phyloP scores from a whole-genome alignment of 2,888 invertebrate genomes.

The Lepidochitona cinerea region DNA sequence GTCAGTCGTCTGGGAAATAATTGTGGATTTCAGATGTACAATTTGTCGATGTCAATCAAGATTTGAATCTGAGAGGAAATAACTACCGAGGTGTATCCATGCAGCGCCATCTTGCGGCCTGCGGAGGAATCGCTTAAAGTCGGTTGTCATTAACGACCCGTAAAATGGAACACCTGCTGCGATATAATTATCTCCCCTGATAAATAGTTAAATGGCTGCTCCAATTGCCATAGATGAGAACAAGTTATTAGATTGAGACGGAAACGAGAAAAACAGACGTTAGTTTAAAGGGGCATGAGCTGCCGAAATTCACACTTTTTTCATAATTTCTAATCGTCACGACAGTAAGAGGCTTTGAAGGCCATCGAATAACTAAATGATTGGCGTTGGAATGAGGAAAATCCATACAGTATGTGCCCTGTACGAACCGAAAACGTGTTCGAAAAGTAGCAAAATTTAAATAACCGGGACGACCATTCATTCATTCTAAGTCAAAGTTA shows the following conservation, averaged over 20 bases:
- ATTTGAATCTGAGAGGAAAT: background rate
- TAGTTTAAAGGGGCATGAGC: too few species aligned
- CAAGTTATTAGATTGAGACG: background rate
- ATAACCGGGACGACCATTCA: too few species aligned
- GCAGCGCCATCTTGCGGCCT: background rate
- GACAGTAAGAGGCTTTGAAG: too few species aligned
- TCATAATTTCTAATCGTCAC: too few species aligned
- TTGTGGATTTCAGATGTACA: background rate
- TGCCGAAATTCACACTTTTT: too few species aligned
- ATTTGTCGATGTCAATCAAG: slow-evolving; percentile 8
- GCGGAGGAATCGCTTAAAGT: background rate
- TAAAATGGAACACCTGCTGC: slow-evolving; percentile 1
- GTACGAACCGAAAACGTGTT: too few species aligned
- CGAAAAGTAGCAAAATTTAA: too few species aligned
- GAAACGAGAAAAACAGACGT: background rate
- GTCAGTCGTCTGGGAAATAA: background rate
- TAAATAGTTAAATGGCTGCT: slow-evolving; percentile 2
- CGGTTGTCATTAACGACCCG: background rate
- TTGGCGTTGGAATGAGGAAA: too few species aligned
- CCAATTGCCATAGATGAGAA: background rate
- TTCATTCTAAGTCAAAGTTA: too few species aligned
- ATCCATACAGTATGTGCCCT: too few species aligned
- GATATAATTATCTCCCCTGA: slow-evolving; percentile 1
- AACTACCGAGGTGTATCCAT: background rate
- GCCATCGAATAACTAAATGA: too few species aligned